Evolutionary conservation across 1,140 invertebrate species (phyloP), one percentile per base, ranked within the genome.

Genomic region (Drosophila sucinea): DNA sequence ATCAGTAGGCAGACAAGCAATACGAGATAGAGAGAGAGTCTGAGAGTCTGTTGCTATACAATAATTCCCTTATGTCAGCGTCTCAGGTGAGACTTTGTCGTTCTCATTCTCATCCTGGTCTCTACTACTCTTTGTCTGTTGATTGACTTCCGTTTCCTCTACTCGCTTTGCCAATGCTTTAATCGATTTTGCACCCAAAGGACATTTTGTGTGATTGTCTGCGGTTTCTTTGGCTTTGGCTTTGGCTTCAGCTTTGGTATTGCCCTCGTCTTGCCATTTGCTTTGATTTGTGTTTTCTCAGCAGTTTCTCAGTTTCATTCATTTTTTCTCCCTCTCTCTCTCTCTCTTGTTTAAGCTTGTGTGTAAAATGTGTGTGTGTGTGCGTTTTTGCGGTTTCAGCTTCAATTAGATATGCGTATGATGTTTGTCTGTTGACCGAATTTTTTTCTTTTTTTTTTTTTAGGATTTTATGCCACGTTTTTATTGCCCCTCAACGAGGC

Each of bases 131-230:
- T 56, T 73, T 33, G 60, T 57, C 84, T 65, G 70, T 81, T 91
- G 84, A 91, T 86, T 91, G 81, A 90, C 90, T 91, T 91, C 81
- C 89, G 84, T 77, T 78, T 79, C 32, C 58, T 35, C 4, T 47
- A 57, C 62, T 63, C 54, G 62, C 47, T 76, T 68, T 71, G 62
- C 60, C 71, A 71, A 67, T 71, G 85, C 71, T 71, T 81, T 90
- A 90, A 90, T 90, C 87, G 87, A 90, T 90, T 87, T 90, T 90
- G 71, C 87, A 90, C 87, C 87, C 87, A 90, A 87, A 90, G 87
- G 87, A 90, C 87, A 83, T 86, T 83, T 90, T 70, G 44, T 77
- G 67, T 77, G 77, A 79, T 81, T 90, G 82, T 90, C 70, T 90
- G 86, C 75, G 86, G 86, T 86, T 90, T 81, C 69, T 79, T 62